Percentiles rank a stretch among this genome's conserved stretches.
phyloP scores from a whole-genome alignment of 2,888 invertebrate species.

The Drosophila recens region DNA sequence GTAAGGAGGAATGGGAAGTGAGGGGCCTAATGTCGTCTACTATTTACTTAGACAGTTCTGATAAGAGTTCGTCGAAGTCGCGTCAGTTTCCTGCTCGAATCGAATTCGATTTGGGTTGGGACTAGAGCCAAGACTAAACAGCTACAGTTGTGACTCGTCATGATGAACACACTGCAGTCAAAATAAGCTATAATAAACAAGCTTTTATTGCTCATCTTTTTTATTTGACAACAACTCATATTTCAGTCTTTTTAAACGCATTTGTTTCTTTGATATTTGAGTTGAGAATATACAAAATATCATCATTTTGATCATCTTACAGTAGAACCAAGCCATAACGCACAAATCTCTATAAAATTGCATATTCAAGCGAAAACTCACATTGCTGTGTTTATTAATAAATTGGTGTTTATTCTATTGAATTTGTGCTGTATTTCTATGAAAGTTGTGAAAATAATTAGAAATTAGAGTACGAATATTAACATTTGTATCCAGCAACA shows the following conservation, averaged over 20 bases:
- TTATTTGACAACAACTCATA: neutral
- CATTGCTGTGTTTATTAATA: neutral
- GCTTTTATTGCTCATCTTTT: neutral
- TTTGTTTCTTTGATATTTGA: neutral
- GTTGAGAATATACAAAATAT: neutral
- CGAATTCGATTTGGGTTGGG: constrained; percentile 1
- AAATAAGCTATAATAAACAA: neutral
- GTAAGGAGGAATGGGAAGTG: neutral
- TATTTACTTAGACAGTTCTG: constrained; percentile 27
- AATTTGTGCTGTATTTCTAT: neutral
- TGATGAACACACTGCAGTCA: neutral
- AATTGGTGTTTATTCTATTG: too few species aligned
- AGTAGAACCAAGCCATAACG: neutral
- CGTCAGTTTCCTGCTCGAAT: constrained; percentile 35
- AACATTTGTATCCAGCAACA: neutral
- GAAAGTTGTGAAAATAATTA: neutral
- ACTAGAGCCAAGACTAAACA: neutral
- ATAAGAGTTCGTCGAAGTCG: constrained; percentile 46
- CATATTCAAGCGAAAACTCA: neutral
- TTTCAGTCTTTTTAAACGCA: neutral
- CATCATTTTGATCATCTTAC: neutral
- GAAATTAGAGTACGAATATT: neutral
- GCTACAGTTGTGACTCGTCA: neutral
- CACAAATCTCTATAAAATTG: too few species aligned
- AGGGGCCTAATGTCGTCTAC: constrained; percentile 2